Conservation (phyloP, 1,140 invertebrate genomes). For the Drosophila rhopaloa region DNA sequence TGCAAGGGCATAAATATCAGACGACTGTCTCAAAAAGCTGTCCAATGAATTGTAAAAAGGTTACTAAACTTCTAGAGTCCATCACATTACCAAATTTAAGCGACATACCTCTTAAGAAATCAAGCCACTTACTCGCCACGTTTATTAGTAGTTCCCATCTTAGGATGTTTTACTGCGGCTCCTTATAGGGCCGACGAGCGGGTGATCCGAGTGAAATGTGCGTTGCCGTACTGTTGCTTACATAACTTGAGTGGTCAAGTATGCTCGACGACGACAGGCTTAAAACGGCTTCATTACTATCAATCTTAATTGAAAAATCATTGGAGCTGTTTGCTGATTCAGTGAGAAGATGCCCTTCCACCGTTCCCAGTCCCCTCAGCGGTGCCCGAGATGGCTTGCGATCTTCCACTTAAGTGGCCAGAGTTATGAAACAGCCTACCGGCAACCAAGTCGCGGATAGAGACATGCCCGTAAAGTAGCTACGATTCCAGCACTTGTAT, state of each 20-base stretch:
- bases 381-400: constrained; percentile 53
- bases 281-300: constrained; percentile 73
- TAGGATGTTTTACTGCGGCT: constrained; percentile 23
- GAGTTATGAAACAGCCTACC: constrained; percentile 66
- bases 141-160: constrained; percentile 33
- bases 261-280: constrained; percentile 39
- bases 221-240: constrained; percentile 23
- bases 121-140: constrained; percentile 42
- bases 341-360: constrained; percentile 47
- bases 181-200: constrained; percentile 20
- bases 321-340: constrained; percentile 59
- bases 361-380: constrained; percentile 8
- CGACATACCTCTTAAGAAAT: too few species aligned
- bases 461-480: constrained; percentile 41
- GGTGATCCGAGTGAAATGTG: background rate
- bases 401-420: constrained; percentile 67
- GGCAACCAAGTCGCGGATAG: constrained; percentile 31
- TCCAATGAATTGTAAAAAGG: too few species aligned
- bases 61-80: too few species aligned
- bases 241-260: constrained; percentile 62
- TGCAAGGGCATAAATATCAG: too few species aligned
- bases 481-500: constrained; percentile 34
- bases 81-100: too few species aligned
- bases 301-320: constrained; percentile 82
- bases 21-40: too few species aligned